phyloP scores from a whole-genome alignment of 2,113 vertebrate species.

The Girardinichthys multiradiatus region DNA sequence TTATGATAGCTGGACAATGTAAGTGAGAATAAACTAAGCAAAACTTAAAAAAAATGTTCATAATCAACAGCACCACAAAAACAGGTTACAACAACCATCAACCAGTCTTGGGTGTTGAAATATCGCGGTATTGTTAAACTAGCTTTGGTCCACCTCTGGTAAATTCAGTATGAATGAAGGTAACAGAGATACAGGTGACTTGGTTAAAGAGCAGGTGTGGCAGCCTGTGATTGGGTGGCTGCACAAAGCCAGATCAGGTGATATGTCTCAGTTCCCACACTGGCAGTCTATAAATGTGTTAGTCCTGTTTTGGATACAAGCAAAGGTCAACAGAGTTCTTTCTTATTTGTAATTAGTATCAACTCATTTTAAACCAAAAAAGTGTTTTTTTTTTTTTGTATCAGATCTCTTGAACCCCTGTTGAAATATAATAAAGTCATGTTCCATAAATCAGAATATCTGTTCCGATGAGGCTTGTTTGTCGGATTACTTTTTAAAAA shows the following conservation, averaged over 20 bases:
- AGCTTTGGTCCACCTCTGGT: constrained; percentile 9
- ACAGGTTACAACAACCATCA: not conserved
- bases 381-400: not conserved
- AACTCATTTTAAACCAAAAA: not conserved
- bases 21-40: not conserved
- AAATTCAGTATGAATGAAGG: constrained; percentile 37
- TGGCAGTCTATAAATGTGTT: constrained; percentile 16
- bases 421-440: not conserved
- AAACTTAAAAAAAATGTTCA: constrained; percentile 4
- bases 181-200: constrained; percentile 45
- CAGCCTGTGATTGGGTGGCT: constrained; percentile 52
- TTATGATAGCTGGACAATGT: constrained; percentile 3
- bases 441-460: not conserved
- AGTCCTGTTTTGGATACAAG: not conserved
- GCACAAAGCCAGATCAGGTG: constrained; percentile 23
- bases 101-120: constrained; percentile 20
- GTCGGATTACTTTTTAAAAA: no score
- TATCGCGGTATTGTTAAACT: not conserved
- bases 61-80: not conserved
- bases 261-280: constrained; percentile 39
- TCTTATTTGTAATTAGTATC: not conserved
- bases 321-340: not conserved
- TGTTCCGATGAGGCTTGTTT: not conserved
- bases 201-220: constrained; percentile 60
- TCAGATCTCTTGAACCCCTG: not conserved